Base-by-base conservation (phyloP, 2,113 vertebrate species). In the Oplegnathus fasciatus region DNA sequence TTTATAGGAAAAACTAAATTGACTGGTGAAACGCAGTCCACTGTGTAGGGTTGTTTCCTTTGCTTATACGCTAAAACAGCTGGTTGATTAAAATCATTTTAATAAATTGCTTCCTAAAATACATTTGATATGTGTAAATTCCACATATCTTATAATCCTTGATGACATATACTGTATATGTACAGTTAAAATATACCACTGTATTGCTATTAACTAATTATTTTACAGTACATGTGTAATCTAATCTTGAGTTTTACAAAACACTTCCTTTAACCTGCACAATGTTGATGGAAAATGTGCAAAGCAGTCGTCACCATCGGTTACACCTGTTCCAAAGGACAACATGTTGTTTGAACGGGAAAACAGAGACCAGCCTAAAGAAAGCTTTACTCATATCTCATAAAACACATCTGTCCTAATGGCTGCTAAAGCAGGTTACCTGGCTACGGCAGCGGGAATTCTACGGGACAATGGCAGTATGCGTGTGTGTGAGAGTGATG, bases 371-470 rank as follows among this genome's bases (percentile, higher is more conserved):
- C n/a, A 42, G 18, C 17, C 6, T 24, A 44, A 54, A 71, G 58
- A 89, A 73, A 70, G 54, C 60, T 87, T 83, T 42, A 30, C 65
- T 80, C 73, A 83, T 71, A 30, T 54, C 60, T 87, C 76, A 46
- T 88, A 85, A 90, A 91, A 80, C 69, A 67, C 78, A 85, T 87
- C 84, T 86, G 77, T 75, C 32, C 32, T 85, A 48, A 84, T 77
- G 73, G 71, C 87, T 66, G 69, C 57, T 75, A 2, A 26, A 60
- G 73, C 26, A 74, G 84, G 91, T 94, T 86, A 84, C 89, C 87
- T 87, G 88, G 91, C 32, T 83, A 90, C 93, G 52, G 76, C 69
- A 13, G 61, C 4, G 14, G 86, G 91, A 92, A 94, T 92, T 74
- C 82, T 32, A 5, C 3, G 0, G 60, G 61, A 91, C 88, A 94